Evolutionary conservation across 1,140 invertebrate genomes (phyloP), one percentile per base, ranked within the genome.

Genomic region (Drosophila melanogaster): DNA sequence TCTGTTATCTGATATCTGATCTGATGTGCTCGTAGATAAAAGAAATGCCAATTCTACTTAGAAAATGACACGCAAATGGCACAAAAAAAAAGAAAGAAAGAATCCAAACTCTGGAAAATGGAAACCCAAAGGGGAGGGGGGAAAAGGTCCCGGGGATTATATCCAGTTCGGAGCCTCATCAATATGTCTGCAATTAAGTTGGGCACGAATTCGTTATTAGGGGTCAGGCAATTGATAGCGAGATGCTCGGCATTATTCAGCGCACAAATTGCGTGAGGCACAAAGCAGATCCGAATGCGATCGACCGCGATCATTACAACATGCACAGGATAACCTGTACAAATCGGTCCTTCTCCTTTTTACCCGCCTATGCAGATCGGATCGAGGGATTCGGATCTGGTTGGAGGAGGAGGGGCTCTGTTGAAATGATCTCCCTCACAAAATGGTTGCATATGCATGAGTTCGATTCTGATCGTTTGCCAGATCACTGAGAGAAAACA

Each of bases 31-130:
- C 22, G 24, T 7, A 55, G 40, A 49, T 70, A 59, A 87, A 81
- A 83, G 70, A 79, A 89, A 89, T 83, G 83, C 84, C 84, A 87
- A 87, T 87, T 89, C 87, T 74, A 65, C 66, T 70, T 71, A 61
- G 71, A 78, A 89, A 89, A 74, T 84, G 84, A 89, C 84, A 89
- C 84, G 84, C 84, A 87, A 87, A 89, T 87, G 79, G 79, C 84
- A 47, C 75, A 75, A 62, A 54, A 37, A 64, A 65, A 67, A 77
- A 73, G 60, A 35, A 53, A 37, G 46, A 47, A 24, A 46, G 56
- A 11, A 37, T 6, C 43, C 40, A 12, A 69, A 37, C 40, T 17
- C 24, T 41, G 35, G 22, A 66, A 66, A 43, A 38, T 67, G 62
- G 49, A 40, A 70, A 64, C 44, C 43, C 26, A 41, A 54, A 22